Percentiles rank a stretch among this genome's conserved stretches.
Evolutionary conservation across 2,797 vertebrate species (phyloP).

Genomic region (Tapirus indicus): DNA sequence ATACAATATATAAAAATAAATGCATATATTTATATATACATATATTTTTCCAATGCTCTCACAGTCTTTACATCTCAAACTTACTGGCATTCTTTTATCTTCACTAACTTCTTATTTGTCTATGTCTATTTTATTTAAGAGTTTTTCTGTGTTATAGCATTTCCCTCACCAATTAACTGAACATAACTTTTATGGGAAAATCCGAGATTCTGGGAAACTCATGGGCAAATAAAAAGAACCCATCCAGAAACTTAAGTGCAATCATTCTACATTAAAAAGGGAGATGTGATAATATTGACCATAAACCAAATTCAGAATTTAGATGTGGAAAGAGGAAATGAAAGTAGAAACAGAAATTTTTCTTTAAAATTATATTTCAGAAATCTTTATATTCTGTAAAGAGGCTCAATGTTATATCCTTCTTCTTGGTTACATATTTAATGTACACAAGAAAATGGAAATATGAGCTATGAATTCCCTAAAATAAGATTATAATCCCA

Average conservation of each 20-base stretch:
- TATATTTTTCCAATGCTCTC: background rate
- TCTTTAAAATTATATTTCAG: constrained; percentile 22
- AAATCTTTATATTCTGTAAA: background rate
- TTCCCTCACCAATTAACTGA: background rate
- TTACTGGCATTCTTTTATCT: background rate
- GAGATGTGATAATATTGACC: background rate
- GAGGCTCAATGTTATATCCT: background rate
- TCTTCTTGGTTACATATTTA: constrained; percentile 10
- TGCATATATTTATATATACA: too few relatives aligned
- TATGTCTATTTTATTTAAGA: background rate
- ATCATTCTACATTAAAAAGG: background rate
- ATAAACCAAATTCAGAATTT: background rate
- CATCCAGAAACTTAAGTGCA: background rate
- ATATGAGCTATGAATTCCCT: background rate
- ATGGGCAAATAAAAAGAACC: background rate
- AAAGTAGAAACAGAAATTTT: background rate
- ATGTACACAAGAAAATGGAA: background rate
- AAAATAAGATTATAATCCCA: background rate
- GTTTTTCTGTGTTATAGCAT: background rate
- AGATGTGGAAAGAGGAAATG: background rate
- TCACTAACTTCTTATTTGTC: background rate
- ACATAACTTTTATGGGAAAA: background rate
- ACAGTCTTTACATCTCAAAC: background rate
- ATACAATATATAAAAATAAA: too few relatives aligned
- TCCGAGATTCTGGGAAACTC: background rate